Evolutionary conservation across 2,797 vertebrate species (phyloP).

Genomic region (Threskiornis aethiopicus): DNA sequence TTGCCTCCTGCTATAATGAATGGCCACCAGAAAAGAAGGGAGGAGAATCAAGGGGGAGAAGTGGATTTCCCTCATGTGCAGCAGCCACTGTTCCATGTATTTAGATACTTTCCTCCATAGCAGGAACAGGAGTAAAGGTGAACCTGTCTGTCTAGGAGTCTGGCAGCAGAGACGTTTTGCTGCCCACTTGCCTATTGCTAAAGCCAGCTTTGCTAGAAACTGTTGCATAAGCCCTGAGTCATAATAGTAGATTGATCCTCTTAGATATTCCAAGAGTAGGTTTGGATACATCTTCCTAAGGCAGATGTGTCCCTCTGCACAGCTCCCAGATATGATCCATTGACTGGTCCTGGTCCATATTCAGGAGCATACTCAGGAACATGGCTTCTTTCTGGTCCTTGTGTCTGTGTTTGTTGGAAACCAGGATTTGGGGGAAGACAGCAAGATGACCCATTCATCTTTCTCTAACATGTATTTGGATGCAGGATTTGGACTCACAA

Average conservation of each 20-base stretch:
- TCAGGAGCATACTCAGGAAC: neutral
- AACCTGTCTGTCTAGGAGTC: neutral
- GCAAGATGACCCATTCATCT: neutral
- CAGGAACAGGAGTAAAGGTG: neutral
- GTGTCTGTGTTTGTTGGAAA: neutral
- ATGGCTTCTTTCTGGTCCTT: neutral
- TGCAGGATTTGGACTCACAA: neutral
- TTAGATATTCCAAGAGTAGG: neutral
- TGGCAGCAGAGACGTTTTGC: neutral
- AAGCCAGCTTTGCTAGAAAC: neutral
- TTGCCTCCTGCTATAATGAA: neutral
- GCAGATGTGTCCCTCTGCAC: fast-evolving
- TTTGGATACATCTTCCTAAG: neutral
- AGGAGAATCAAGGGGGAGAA: neutral
- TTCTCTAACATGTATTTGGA: neutral
- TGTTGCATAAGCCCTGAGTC: neutral
- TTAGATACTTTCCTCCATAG: neutral
- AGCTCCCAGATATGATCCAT: neutral
- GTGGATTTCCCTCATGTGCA: neutral
- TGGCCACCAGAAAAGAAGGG: neutral
- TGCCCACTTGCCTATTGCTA: neutral
- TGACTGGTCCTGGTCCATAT: neutral
- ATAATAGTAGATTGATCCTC: neutral
- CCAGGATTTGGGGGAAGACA: neutral
- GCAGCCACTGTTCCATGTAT: neutral